A percentile compares a stretch with the other conserved stretches of the same genome.
phyloP scores from a whole-genome alignment of 2,888 invertebrate genomes.

The Chironomus tentans region DNA sequence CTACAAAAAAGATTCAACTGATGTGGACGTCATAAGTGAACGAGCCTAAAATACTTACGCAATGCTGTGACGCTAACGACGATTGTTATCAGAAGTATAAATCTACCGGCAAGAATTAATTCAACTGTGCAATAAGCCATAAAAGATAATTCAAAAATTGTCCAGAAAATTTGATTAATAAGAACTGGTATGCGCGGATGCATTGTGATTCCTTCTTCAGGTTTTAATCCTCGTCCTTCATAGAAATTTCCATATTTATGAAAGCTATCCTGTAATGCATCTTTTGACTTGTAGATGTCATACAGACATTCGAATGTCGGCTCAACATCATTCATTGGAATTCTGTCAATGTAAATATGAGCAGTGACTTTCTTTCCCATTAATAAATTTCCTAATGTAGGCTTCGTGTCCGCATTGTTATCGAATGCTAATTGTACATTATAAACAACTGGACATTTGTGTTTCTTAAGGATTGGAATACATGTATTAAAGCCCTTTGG shows the following conservation, averaged over 20 bases:
- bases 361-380: conserved; percentile 58
- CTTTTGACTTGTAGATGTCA: conserved; percentile 43
- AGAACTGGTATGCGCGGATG: conserved; percentile 53
- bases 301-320: neutral
- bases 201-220: conserved; percentile 48
- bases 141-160: conserved; percentile 54
- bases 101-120: conserved; percentile 62
- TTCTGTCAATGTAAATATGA: conserved; percentile 63
- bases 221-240: conserved; percentile 54
- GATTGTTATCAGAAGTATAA: conserved; percentile 57
- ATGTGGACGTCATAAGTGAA: no score
- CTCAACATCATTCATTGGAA: conserved; percentile 58
- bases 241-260: conserved; percentile 64
- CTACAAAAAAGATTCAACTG: no score
- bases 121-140: conserved; percentile 59
- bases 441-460: conserved; percentile 66
- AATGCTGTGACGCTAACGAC: conserved; percentile 51
- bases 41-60: conserved; percentile 50
- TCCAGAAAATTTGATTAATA: conserved; percentile 59
- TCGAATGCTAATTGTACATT: conserved; percentile 63
- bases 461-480: conserved; percentile 62
- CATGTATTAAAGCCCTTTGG: conserved; percentile 78
- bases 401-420: conserved; percentile 47
- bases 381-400: conserved; percentile 61
- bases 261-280: conserved; percentile 65